Evolutionary conservation across 2,797 vertebrate species (phyloP).

Genomic region (Paedocypris micromegethes): DNA sequence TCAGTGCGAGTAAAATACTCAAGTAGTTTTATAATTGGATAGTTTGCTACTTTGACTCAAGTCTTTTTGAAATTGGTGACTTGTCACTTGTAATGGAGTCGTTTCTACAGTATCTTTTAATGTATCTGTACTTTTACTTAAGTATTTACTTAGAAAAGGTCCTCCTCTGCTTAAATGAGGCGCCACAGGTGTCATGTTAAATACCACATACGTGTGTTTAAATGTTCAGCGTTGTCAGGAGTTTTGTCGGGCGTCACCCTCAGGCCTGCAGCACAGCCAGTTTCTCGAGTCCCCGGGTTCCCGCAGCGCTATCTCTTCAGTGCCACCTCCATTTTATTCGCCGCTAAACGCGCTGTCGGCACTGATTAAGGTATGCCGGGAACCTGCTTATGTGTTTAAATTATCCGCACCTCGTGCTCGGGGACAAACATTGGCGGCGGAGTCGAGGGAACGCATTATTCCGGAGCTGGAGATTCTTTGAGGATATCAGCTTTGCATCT

Average conservation of each 20-base stretch:
- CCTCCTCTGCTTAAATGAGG: no score
- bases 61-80: no score
- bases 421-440: constrained; percentile 66
- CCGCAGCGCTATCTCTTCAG: constrained; percentile 70
- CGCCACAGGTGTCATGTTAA: no score
- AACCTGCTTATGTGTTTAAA: constrained; percentile 79
- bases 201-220: constrained; percentile 8
- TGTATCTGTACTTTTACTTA: no score
- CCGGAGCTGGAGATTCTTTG: constrained; percentile 72
- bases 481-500: constrained; percentile 76
- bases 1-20: no score
- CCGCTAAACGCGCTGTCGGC: constrained; percentile 66
- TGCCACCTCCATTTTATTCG: constrained; percentile 58
- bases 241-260: constrained; percentile 73
- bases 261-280: constrained; percentile 63
- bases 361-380: constrained; percentile 74
- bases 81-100: no score
- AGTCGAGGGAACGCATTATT: constrained; percentile 71
- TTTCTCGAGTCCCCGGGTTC: constrained; percentile 71
- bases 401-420: constrained; percentile 69
- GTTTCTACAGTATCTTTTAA: no score
- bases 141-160: no score
- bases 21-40: no score
- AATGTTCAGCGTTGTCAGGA: constrained; percentile 68
- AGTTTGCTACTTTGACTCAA: no score